phyloP scores from a whole-genome alignment of 2,113 vertebrate genomes.

The Acrocephalus kingi region DNA sequence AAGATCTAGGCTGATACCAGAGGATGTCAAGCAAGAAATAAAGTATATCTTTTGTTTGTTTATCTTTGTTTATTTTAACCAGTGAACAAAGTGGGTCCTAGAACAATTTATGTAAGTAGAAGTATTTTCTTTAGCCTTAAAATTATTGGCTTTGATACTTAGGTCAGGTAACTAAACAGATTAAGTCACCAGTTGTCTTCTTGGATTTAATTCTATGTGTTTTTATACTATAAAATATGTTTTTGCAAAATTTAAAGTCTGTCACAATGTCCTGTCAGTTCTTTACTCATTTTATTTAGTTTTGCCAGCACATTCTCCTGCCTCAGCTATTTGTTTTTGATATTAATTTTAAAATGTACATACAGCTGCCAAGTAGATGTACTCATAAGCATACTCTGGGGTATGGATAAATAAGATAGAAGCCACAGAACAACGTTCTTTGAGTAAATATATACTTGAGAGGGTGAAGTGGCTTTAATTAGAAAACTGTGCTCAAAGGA shows the following conservation, averaged over 20 bases:
- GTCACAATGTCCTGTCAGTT: neutral
- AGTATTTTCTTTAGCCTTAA: neutral
- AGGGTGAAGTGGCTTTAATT: neutral
- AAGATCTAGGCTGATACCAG: neutral
- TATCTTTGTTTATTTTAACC: neutral
- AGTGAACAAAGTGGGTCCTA: neutral
- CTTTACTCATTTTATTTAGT: neutral
- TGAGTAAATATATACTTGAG: neutral
- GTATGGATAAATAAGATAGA: neutral
- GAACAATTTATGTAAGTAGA: neutral
- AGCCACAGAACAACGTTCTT: neutral
- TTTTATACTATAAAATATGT: neutral
- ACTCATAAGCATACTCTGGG: neutral
- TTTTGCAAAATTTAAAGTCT: neutral
- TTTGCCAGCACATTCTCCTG: neutral
- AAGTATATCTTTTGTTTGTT: neutral
- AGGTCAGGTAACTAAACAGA: neutral
- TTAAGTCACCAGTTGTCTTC: neutral
- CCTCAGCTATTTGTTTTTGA: neutral
- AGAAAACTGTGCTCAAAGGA: neutral
- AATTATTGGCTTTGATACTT: neutral
- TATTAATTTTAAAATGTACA: conserved; percentile 3
- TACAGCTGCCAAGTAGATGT: neutral
- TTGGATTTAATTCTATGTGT: neutral
- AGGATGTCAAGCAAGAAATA: neutral